Conservation (phyloP, 1,140 invertebrate genomes). For the Sinella curviseta region DNA sequence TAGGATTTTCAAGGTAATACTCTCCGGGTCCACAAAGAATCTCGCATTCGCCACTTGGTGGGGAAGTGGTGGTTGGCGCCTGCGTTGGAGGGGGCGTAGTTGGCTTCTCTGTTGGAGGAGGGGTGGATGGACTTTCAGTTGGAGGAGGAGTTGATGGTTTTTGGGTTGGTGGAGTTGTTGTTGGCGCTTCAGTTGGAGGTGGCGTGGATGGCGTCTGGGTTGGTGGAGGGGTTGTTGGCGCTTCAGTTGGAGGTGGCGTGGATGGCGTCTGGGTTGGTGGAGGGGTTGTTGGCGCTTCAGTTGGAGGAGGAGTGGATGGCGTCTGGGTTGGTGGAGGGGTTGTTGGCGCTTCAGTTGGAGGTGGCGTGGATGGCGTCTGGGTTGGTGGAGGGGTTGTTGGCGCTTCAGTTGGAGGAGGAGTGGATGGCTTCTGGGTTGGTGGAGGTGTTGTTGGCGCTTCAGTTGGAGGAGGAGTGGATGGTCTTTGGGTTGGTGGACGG, state of each 20-base stretch:
- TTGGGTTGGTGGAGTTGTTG: not conserved
- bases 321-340: no score
- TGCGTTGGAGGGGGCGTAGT: not conserved
- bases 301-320: no score
- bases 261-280: not conserved
- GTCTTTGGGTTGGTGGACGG: no score
- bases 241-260: not conserved
- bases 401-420: no score
- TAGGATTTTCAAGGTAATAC: not conserved
- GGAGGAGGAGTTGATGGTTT: not conserved
- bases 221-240: constrained; percentile 1
- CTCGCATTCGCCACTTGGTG: not conserved
- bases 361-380: no score
- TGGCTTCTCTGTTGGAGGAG: not conserved
- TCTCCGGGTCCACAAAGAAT: not conserved
- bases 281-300: constrained; percentile 11
- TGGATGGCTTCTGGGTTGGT: no score
- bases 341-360: no score
- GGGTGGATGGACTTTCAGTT: not conserved
- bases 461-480: no score
- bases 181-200: not conserved
- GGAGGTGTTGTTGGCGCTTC: no score
- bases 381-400: no score
- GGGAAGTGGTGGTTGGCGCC: not conserved
- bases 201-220: not conserved